Conservation (phyloP, 2,797 vertebrate species). For the Fundulus diaphanus region DNA sequence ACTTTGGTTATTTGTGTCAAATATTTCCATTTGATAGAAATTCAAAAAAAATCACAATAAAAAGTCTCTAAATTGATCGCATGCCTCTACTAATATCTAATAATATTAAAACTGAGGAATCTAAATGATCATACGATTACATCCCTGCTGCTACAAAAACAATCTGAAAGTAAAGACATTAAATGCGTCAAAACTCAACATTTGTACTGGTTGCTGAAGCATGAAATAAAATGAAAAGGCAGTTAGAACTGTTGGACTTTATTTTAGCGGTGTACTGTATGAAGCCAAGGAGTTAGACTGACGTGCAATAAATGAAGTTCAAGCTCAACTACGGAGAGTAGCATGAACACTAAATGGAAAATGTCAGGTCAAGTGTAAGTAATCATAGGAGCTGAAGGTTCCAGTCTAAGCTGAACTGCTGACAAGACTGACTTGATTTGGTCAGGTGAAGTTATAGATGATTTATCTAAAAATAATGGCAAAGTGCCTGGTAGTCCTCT, state of each 20-base stretch:
- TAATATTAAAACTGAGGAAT: no score
- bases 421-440: not conserved
- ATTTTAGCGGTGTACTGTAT: not conserved
- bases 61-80: no score
- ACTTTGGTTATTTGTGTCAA: no score
- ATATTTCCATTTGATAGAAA: no score
- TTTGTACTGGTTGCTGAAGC: not conserved
- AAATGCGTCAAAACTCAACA: not conserved
- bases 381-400: not conserved
- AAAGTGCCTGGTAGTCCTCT: not conserved
- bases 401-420: not conserved
- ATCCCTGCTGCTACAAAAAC: not conserved
- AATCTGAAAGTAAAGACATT: not conserved
- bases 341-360: not conserved
- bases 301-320: not conserved
- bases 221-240: not conserved
- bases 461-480: not conserved
- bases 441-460: not conserved
- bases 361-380: not conserved
- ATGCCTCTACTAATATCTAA: no score
- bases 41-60: no score
- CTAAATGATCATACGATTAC: not conserved
- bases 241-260: not conserved
- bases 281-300: not conserved
- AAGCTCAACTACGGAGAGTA: not conserved